These are phyloP conservation scores for Microcebus murinus DNA, from an alignment of 2,113 vertebrate genomes.

Conservation along the genomic window DNA sequence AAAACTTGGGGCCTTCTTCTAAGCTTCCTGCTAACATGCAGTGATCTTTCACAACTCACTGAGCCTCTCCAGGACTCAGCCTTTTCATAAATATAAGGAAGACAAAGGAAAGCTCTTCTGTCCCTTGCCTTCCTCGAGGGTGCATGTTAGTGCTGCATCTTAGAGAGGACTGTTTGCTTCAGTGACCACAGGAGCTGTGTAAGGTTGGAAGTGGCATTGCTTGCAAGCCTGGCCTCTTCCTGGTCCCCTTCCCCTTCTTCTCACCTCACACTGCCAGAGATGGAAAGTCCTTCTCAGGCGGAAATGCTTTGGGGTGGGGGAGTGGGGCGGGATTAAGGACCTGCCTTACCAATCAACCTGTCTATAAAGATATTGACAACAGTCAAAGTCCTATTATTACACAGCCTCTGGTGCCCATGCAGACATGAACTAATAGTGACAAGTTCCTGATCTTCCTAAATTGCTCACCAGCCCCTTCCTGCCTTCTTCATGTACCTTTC, in stretches of 20 bases:
- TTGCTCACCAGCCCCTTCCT: neutral
- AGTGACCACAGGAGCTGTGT: accelerated
- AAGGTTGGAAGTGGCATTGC: neutral
- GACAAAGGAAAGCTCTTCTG: neutral
- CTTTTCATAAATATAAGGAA: neutral
- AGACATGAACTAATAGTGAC: neutral
- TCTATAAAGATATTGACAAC: neutral
- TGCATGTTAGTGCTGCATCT: no score
- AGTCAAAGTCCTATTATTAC: neutral
- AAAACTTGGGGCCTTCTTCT: neutral
- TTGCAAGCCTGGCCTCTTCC: neutral
- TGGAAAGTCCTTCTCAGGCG: neutral
- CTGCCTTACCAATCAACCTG: neutral
- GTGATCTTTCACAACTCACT: neutral
- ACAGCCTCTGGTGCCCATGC: no score
- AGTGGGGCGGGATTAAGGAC: neutral
- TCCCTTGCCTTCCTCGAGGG: accelerated
- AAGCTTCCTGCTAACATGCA: neutral
- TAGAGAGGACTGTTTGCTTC: neutral
- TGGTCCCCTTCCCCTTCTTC: neutral
- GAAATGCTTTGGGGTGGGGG: neutral
- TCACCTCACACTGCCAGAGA: accelerated
- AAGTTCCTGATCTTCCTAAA: neutral
- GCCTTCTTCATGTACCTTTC: neutral
- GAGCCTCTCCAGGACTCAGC: neutral